These are phyloP conservation scores for Ornithorhynchus anatinus DNA, from an alignment of 2,113 vertebrate genomes.

Conservation along the genomic window DNA sequence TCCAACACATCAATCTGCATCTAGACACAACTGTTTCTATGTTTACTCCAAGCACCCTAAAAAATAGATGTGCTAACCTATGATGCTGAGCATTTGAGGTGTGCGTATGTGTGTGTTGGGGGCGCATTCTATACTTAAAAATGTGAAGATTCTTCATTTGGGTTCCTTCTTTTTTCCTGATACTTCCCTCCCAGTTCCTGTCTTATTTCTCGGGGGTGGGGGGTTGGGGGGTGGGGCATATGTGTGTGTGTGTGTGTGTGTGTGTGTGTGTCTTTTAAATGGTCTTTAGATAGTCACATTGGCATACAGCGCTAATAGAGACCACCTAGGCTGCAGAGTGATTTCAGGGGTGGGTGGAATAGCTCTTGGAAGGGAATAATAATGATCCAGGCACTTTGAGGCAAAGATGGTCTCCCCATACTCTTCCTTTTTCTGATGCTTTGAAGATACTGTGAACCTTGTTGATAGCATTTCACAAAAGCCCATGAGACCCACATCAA, in stretches of 20 bases:
- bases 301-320: neutral
- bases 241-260: too few species aligned
- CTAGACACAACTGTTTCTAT: conserved; percentile 7
- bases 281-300: too few species aligned
- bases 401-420: conserved; percentile 40
- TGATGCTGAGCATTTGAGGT: neutral
- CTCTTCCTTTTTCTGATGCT: neutral
- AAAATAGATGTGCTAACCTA: conserved; percentile 13
- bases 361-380: neutral
- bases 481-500: too few species aligned
- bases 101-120: conserved; percentile 10
- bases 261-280: too few species aligned
- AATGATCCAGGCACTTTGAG: neutral
- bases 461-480: too few species aligned
- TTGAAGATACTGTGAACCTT: too few species aligned
- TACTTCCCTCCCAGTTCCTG: conserved; percentile 1
- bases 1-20: conserved; percentile 42
- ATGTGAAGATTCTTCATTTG: conserved; percentile 17
- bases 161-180: conserved; percentile 9
- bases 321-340: fast-evolving
- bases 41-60: conserved; percentile 43
- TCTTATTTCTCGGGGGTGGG: neutral
- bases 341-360: neutral
- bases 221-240: too few species aligned
- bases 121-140: neutral